These are phyloP conservation scores for Luffia ferchaultella DNA, from an alignment of 2,888 invertebrate genomes.

Conservation along the genomic window DNA sequence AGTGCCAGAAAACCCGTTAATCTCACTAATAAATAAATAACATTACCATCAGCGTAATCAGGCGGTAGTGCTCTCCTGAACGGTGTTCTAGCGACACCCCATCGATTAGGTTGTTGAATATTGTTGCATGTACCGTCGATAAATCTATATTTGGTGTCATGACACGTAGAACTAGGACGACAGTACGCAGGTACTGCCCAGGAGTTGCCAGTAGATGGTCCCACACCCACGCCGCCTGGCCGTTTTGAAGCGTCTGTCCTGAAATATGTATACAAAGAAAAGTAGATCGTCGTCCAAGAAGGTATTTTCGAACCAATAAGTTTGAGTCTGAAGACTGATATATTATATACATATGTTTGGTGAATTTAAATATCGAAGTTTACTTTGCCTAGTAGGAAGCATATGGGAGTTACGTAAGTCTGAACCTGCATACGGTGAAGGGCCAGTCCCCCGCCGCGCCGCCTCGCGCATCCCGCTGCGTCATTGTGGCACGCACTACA, in stretches of 20 bases:
- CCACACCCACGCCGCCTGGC: conserved; percentile 35
- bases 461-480: no score
- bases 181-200: conserved; percentile 40
- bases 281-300: not conserved
- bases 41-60: conserved; percentile 80
- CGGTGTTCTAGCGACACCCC: conserved; percentile 78
- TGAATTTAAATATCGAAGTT: no score
- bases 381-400: no score
- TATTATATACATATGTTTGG: no score
- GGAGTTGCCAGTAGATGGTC: conserved; percentile 34
- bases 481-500: no score
- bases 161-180: conserved; percentile 33
- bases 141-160: conserved; percentile 66
- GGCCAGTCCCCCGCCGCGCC: no score
- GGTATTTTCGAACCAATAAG: not conserved
- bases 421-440: no score
- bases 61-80: conserved; percentile 78
- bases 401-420: no score
- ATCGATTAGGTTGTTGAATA: conserved; percentile 65
- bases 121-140: conserved; percentile 84
- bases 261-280: conserved; percentile 14
- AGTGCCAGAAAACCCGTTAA: no score
- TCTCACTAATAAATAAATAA: no score
- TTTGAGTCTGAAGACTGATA: no score
- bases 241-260: conserved; percentile 27